Base-by-base conservation (phyloP, 2,113 vertebrate species). In the Thamnaconus septentrionalis region DNA sequence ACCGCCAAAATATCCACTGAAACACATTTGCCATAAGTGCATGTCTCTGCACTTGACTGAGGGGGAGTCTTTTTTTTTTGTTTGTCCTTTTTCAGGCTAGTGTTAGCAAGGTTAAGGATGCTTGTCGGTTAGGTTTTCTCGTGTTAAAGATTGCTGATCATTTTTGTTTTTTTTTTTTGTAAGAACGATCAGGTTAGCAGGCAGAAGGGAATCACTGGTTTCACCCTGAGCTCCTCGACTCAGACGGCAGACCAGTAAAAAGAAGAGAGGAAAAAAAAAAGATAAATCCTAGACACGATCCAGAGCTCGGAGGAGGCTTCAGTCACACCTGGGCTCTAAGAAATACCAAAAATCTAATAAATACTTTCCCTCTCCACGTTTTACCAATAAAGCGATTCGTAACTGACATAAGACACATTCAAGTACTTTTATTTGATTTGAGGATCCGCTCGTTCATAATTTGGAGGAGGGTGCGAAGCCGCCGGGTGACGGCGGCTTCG, bases 321-420 rank as follows among this genome's bases (percentile, higher is more conserved):
- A 47, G 69, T 71, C 56, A 48, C 61, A 56, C 60, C 66, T 5
- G 46, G 44, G 44, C 18, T 75, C 65, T 55, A 53, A 61, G 62
- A 41, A 49, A 70, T 67, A 66, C 57, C 5, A 64, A 70, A 64
- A 66, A 75, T 41, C 47, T 73, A 64, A 85, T 85, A 83, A 85
- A 88, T 85, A 85, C 74, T 87, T 76, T 69, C 53, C 67, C 78
- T 69, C 60, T 85, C 73, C 75, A 31, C 59, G 60, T 72, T 68
- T 70, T 54, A 82, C 73, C 73, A 73, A 75, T 81, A 82, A 87
- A 86, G 78, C 59, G 61, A 82, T 74, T 79, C 69, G 84, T 71
- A 49, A 72, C 66, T 78, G 66, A 77, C 79, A 75, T 74, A 77
- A 83, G 75, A 90, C 84, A 87, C 83, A 85, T 90, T 89, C 88